Percentiles rank a stretch among this genome's conserved stretches.
These are phyloP conservation scores for Eudemis profundana DNA, from an alignment of 2,888 invertebrate species.

Conservation along the genomic window DNA sequence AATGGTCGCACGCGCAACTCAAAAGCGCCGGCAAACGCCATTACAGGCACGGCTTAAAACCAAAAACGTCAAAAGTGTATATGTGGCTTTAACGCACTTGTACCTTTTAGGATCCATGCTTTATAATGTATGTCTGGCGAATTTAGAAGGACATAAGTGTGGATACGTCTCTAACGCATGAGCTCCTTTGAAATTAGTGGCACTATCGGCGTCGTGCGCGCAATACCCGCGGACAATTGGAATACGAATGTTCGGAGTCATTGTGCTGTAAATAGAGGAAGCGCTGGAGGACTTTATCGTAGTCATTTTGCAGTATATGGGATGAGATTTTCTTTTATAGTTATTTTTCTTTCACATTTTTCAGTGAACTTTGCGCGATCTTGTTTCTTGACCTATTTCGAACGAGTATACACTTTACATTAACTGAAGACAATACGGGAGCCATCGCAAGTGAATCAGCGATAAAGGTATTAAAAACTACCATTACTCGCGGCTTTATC, in stretches of 20 bases:
- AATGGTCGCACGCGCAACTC: constrained; percentile 61
- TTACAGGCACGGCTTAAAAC: constrained; percentile 48
- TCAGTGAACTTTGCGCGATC: too few relatives aligned
- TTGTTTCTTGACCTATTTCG: too few relatives aligned
- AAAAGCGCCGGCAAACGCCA: constrained; percentile 57
- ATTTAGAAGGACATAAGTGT: background rate
- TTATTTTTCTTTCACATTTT: background rate
- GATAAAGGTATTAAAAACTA: too few relatives aligned
- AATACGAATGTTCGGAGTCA: constrained; percentile 45
- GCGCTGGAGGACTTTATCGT: constrained; percentile 25
- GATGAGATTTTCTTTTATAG: background rate
- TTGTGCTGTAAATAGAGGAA: constrained; percentile 40
- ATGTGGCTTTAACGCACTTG: background rate
- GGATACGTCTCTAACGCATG: background rate
- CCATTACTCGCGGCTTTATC: too few relatives aligned
- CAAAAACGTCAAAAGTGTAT: background rate
- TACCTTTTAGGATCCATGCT: too few relatives aligned
- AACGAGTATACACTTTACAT: too few relatives aligned
- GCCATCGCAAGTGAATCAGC: too few relatives aligned
- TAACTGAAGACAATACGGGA: too few relatives aligned
- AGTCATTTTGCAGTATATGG: constrained; percentile 8
- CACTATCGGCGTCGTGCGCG: constrained; percentile 54
- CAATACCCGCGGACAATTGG: constrained; percentile 59
- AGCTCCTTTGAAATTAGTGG: constrained; percentile 1
- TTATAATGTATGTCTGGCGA: too few relatives aligned